Percentiles rank a stretch among this genome's conserved stretches.
These are phyloP conservation scores for Microctenopoma stevenorrisi DNA, from an alignment of 2,797 vertebrate species.

Conservation along the genomic window DNA sequence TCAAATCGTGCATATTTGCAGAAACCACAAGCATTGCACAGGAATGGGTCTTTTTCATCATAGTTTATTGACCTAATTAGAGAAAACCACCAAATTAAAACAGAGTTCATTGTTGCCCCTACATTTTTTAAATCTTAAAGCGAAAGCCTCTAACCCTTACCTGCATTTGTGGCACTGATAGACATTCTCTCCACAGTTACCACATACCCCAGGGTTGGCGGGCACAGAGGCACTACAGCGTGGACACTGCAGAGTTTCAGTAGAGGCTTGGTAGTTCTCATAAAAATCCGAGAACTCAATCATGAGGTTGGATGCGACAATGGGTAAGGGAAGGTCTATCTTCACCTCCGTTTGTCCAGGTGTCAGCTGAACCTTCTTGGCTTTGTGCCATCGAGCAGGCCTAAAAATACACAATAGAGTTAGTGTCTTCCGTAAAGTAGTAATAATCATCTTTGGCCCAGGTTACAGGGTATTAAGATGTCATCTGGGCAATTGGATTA, in stretches of 20 bases:
- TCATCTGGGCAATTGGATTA: too few relatives aligned
- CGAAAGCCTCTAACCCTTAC: conserved; percentile 69
- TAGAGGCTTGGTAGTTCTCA: conserved; percentile 99
- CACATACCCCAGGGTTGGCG: conserved; percentile 97
- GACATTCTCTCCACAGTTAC: conserved; percentile 98
- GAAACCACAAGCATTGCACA: conserved; percentile 98
- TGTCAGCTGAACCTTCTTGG: conserved; percentile 97
- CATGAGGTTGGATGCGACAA: conserved; percentile 98
- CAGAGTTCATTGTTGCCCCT: neutral
- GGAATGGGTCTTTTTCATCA: conserved; percentile 98
- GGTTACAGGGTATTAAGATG: too few relatives aligned
- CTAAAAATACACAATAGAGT: conserved; percentile 68
- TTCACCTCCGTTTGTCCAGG: conserved; percentile 98
- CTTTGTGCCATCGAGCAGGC: conserved; percentile 98
- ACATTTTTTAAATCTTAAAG: neutral
- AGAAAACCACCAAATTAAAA: neutral
- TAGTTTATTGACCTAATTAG: conserved; percentile 95
- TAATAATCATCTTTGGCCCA: neutral
- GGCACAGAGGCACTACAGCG: conserved; percentile 98
- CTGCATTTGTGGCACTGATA: conserved; percentile 99
- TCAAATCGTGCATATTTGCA: conserved; percentile 99
- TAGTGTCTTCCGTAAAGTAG: neutral
- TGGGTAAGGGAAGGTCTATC: conserved; percentile 95
- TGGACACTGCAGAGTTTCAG: conserved; percentile 97
- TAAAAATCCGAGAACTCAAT: conserved; percentile 99